phyloP scores from a whole-genome alignment of 2,797 vertebrate species.

The Champsocephalus gunnari region DNA sequence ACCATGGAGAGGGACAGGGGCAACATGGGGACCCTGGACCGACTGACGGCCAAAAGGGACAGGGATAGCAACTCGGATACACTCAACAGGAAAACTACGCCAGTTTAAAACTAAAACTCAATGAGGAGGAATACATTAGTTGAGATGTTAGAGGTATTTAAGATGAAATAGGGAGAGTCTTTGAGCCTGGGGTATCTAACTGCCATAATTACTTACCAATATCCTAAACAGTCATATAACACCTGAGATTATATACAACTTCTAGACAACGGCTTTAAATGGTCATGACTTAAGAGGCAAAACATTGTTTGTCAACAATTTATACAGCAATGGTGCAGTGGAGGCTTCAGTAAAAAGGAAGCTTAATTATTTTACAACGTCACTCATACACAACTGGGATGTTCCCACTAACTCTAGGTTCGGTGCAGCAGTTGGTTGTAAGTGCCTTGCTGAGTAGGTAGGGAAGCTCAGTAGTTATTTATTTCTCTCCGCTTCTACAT shows the following conservation, averaged over 20 bases:
- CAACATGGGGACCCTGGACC: constrained; percentile 84
- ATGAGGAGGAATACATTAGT: not conserved
- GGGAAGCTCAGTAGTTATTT: constrained; percentile 5
- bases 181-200: constrained; percentile 45
- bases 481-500: not conserved
- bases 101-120: constrained; percentile 77
- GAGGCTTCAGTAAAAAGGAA: constrained; percentile 6
- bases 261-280: constrained; percentile 63
- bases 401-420: constrained; percentile 16
- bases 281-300: constrained; percentile 24
- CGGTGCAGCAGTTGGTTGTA: constrained; percentile 18
- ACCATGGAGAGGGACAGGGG: constrained; percentile 87
- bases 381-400: not conserved
- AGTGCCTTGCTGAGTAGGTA: constrained; percentile 46
- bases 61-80: constrained; percentile 92
- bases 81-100: constrained; percentile 93
- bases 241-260: not conserved
- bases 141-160: constrained; percentile 4
- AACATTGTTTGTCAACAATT: not conserved
- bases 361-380: not conserved
- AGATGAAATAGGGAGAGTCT: constrained; percentile 22
- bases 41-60: constrained; percentile 84
- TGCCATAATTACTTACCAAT: constrained; percentile 46
- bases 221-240: constrained; percentile 63
- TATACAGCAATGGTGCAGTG: constrained; percentile 10